Conservation (phyloP, 2,113 vertebrate species). For the Hystrix cristata region DNA sequence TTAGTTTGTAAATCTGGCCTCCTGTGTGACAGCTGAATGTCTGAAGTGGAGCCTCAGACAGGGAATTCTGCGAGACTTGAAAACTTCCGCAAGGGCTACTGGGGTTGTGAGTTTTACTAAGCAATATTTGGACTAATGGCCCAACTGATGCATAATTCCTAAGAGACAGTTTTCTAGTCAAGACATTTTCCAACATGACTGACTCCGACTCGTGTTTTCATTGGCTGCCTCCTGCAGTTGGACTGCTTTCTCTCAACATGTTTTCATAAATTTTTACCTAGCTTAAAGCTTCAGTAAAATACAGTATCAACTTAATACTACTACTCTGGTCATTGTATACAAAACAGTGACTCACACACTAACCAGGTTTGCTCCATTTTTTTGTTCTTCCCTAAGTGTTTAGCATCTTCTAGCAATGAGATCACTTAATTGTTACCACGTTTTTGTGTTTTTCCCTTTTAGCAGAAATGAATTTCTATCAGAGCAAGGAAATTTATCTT, state of each 20-base stretch:
- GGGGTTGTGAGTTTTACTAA: neutral
- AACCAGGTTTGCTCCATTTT: neutral
- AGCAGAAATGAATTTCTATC: neutral
- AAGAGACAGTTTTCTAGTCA: neutral
- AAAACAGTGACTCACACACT: neutral
- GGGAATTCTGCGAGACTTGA: neutral
- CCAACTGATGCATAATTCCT: neutral
- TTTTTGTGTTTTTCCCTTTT: neutral
- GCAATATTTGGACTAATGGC: neutral
- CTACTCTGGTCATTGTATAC: neutral
- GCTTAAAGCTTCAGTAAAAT: neutral
- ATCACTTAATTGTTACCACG: neutral
- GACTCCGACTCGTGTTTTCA: neutral
- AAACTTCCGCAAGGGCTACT: neutral
- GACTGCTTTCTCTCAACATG: too few relatives aligned
- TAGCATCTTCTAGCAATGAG: neutral
- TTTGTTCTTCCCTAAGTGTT: neutral
- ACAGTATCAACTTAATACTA: neutral
- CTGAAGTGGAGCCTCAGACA: neutral
- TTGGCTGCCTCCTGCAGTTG: neutral
- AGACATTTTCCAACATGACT: neutral
- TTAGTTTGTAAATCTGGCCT: neutral
- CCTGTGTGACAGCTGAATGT: neutral
- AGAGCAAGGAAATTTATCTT: neutral
- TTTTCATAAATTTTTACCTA: neutral